Conservation (phyloP, 1,140 invertebrate species). For the Scaptomyza montana region DNA sequence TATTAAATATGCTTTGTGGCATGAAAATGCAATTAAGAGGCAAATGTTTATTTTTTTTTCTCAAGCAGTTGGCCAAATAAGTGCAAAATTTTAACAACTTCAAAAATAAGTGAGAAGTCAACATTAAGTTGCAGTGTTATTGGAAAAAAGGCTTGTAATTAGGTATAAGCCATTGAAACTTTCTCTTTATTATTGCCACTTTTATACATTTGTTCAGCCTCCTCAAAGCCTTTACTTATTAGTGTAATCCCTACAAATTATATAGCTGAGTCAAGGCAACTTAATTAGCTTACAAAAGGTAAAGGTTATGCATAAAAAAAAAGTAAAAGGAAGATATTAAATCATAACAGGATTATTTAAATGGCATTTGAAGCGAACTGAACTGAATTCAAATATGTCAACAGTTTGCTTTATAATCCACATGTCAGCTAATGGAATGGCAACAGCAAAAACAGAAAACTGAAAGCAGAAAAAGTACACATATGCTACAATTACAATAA, state of each 20-base stretch:
- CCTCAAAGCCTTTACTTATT: too few relatives aligned
- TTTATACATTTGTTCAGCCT: too few relatives aligned
- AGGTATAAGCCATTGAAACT: too few relatives aligned
- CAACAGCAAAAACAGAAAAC: slow-evolving; percentile 10
- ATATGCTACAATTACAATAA: background rate
- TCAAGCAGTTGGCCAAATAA: slow-evolving; percentile 11
- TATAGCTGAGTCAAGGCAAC: too few relatives aligned
- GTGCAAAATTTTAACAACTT: background rate
- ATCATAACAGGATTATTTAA: too few relatives aligned
- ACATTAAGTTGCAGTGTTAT: background rate
- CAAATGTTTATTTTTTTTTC: slow-evolving; percentile 44
- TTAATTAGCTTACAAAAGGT: too few relatives aligned
- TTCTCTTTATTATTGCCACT: too few relatives aligned
- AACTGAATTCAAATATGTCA: slow-evolving; percentile 9
- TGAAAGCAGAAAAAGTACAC: background rate
- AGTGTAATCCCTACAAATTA: too few relatives aligned
- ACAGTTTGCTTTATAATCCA: slow-evolving; percentile 35
- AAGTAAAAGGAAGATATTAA: too few relatives aligned
- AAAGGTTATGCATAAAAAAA: too few relatives aligned
- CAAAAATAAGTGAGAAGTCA: background rate
- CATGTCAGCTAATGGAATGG: slow-evolving; percentile 43
- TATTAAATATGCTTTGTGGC: slow-evolving; percentile 77
- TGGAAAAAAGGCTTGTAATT: too few relatives aligned
- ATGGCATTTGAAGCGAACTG: background rate
- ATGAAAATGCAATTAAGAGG: slow-evolving; percentile 78